phyloP scores from a whole-genome alignment of 2,888 invertebrate species.

The Ctena decussata region DNA sequence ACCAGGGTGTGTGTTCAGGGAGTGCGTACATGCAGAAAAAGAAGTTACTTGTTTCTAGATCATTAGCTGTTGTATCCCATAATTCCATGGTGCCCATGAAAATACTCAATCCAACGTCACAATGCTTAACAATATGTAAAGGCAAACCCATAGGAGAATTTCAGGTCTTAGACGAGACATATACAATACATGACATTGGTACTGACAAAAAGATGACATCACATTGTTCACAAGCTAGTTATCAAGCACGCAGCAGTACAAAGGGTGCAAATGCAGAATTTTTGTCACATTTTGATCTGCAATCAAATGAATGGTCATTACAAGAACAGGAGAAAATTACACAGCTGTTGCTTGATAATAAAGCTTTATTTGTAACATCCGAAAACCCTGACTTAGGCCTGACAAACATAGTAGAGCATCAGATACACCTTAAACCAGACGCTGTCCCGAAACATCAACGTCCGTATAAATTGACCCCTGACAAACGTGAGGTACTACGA shows the following conservation, averaged over 20 bases:
- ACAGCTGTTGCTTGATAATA: background rate
- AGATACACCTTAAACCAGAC: conserved; percentile 30
- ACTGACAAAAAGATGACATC: background rate
- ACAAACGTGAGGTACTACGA: conserved; percentile 22
- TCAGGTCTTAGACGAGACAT: conserved; percentile 1
- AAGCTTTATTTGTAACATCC: conserved; percentile 12
- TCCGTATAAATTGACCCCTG: conserved; percentile 28
- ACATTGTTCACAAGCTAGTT: too few species aligned
- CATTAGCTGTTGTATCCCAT: conserved; percentile 30
- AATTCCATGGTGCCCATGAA: conserved; percentile 26
- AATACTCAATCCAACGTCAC: conserved; percentile 2
- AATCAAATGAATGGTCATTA: too few species aligned
- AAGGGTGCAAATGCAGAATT: background rate
- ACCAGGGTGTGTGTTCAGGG: background rate
- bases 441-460: conserved; percentile 27
- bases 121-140: conserved; percentile 1
- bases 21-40: conserved; percentile 29
- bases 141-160: background rate
- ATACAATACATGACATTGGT: background rate
- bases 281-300: too few species aligned
- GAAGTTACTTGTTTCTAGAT: conserved; percentile 30
- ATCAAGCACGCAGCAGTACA: too few species aligned
- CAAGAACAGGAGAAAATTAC: background rate
- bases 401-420: conserved; percentile 11
- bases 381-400: conserved; percentile 24